phyloP scores from a whole-genome alignment of 2,888 invertebrate genomes.

The Agrochola circellaris region DNA sequence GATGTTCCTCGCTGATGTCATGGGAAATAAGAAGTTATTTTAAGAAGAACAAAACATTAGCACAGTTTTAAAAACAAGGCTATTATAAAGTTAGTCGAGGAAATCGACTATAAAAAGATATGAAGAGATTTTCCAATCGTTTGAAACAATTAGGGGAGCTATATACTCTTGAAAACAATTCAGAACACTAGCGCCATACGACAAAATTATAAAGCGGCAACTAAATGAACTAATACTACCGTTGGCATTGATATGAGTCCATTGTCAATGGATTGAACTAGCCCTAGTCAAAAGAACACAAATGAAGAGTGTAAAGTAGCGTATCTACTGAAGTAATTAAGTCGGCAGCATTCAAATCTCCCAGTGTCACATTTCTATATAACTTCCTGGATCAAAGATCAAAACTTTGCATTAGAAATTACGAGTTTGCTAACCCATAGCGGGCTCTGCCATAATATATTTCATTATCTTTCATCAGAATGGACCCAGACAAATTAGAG shows the following conservation, averaged over 20 bases:
- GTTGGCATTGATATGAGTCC: neutral
- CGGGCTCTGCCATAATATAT: slow-evolving; percentile 24
- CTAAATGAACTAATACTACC: neutral
- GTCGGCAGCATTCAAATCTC: slow-evolving; percentile 12
- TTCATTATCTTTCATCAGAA: slow-evolving; percentile 42
- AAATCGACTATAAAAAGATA: slow-evolving; percentile 6
- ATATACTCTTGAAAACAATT: neutral
- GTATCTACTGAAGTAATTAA: neutral
- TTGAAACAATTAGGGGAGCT: neutral
- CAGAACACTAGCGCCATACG: neutral
- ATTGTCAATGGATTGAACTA: slow-evolving; percentile 6
- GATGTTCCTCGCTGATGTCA: slow-evolving; percentile 51
- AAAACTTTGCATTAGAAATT: slow-evolving; percentile 36
- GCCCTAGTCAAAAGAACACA: neutral
- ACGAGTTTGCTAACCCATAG: slow-evolving; percentile 38
- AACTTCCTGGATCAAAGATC: slow-evolving; percentile 33
- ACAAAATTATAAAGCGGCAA: neutral
- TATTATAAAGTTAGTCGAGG: slow-evolving; percentile 6
- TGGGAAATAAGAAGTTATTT: slow-evolving; percentile 46
- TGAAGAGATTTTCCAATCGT: neutral
- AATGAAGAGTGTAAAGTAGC: neutral
- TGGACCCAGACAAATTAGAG: slow-evolving; percentile 28
- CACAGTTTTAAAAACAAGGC: slow-evolving; percentile 48
- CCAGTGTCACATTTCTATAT: neutral
- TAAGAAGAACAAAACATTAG: slow-evolving; percentile 49